Evolutionary conservation across 2,888 invertebrate species (phyloP).

Genomic region (Pseudococcus longispinus): DNA sequence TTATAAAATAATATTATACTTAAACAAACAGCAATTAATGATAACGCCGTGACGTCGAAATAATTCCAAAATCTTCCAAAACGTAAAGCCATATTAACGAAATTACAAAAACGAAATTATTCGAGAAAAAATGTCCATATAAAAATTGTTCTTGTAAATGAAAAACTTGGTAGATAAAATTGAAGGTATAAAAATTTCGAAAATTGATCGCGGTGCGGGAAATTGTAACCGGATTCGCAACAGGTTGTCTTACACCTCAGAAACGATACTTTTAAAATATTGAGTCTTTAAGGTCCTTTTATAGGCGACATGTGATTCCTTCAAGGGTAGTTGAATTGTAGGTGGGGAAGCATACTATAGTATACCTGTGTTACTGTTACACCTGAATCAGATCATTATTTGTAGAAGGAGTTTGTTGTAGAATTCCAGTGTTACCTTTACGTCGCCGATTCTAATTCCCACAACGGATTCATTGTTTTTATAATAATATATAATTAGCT

Average conservation of each 20-base stretch:
- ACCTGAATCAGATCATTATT: slow-evolving; percentile 42
- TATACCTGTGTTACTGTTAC: slow-evolving; percentile 33
- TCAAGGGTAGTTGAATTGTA: slow-evolving; percentile 46
- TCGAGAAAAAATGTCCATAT: slow-evolving; percentile 45
- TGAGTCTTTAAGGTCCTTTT: slow-evolving; percentile 34
- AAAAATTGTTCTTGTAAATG: neutral
- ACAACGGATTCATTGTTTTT: neutral
- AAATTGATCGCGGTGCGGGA: slow-evolving; percentile 37
- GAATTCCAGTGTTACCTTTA: slow-evolving; percentile 9
- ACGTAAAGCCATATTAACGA: neutral
- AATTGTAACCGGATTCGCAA: slow-evolving; percentile 54
- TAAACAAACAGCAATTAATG: slow-evolving; percentile 28
- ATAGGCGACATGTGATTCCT: slow-evolving; percentile 53
- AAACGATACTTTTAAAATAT: slow-evolving; percentile 54
- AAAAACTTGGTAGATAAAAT: slow-evolving; percentile 25
- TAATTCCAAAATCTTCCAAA: slow-evolving; percentile 53
- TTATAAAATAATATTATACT: slow-evolving; percentile 52
- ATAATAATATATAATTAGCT: neutral
- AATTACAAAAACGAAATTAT: slow-evolving; percentile 42
- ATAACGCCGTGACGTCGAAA: slow-evolving; percentile 47
- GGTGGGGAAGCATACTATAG: slow-evolving; percentile 43
- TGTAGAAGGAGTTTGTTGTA: slow-evolving; percentile 40
- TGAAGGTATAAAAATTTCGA: slow-evolving; percentile 10
- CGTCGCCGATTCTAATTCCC: neutral
- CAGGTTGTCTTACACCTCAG: slow-evolving; percentile 52